Evolutionary conservation across 2,797 vertebrate genomes (phyloP).

Genomic region (Girardinus metallicus): DNA sequence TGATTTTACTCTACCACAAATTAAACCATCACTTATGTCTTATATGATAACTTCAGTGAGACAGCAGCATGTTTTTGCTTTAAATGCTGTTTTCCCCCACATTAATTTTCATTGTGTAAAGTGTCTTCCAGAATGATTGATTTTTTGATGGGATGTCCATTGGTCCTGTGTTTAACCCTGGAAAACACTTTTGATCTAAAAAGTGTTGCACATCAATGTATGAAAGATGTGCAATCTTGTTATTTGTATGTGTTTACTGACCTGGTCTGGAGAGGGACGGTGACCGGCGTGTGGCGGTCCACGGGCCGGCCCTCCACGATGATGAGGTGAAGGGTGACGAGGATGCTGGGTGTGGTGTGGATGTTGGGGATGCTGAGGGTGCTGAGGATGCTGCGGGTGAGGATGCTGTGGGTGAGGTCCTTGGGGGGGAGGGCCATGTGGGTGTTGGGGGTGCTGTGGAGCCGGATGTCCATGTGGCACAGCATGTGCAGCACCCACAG

Average conservation of each 20-base stretch:
- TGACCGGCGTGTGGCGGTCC: constrained; percentile 86
- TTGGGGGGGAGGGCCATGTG: constrained; percentile 71
- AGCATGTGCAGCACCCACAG: no score
- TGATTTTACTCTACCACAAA: neutral
- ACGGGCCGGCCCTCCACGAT: constrained; percentile 78
- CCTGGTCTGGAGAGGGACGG: constrained; percentile 94
- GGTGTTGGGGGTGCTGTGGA: constrained; percentile 63
- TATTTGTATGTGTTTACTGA: constrained; percentile 58
- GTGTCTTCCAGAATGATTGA: neutral
- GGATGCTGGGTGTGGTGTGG: constrained; percentile 74
- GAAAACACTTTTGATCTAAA: neutral
- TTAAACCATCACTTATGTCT: neutral
- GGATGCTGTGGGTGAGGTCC: constrained; percentile 66
- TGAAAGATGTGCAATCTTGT: neutral
- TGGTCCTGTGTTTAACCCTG: neutral
- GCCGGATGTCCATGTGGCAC: constrained; percentile 53
- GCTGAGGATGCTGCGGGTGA: constrained; percentile 54
- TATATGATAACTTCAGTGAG: neutral
- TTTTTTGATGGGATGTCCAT: neutral
- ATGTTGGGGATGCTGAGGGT: constrained; percentile 65
- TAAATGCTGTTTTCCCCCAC: neutral
- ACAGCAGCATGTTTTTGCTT: neutral
- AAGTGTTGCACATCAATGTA: neutral
- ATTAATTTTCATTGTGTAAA: neutral
- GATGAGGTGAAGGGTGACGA: constrained; percentile 79